These are phyloP conservation scores for Miltochrista miniata DNA, from an alignment of 2,888 invertebrate species.

Conservation along the genomic window DNA sequence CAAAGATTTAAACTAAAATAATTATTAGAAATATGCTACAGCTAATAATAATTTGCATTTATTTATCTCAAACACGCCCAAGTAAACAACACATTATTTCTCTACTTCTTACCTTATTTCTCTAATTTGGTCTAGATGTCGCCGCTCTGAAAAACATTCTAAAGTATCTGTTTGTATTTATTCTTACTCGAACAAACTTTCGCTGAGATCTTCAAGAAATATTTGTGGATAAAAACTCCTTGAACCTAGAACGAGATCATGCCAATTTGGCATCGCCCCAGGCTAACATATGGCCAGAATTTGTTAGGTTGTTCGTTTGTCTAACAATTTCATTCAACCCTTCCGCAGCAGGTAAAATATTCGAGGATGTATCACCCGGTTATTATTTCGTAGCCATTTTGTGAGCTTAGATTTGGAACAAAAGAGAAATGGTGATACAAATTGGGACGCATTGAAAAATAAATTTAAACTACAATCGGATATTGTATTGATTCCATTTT, in stretches of 20 bases:
- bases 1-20: no score
- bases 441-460: no score
- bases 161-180: slow-evolving; percentile 34
- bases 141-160: slow-evolving; percentile 21
- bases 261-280: slow-evolving; percentile 36
- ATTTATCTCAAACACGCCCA: no score
- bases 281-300: slow-evolving; percentile 31
- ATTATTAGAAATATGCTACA: no score
- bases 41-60: no score
- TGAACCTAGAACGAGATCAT: slow-evolving; percentile 32
- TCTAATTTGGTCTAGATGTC: no score
- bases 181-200: slow-evolving; percentile 11
- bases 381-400: slow-evolving; percentile 6
- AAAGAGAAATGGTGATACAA: neutral
- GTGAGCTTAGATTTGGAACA: neutral
- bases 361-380: slow-evolving; percentile 20
- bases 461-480: no score
- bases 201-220: slow-evolving; percentile 19
- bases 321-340: slow-evolving; percentile 30
- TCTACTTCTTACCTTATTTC: no score
- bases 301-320: slow-evolving; percentile 31
- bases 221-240: slow-evolving; percentile 34
- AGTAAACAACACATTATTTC: no score
- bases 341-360: slow-evolving; percentile 30
- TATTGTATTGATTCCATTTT: no score